Evolutionary conservation across 2,888 invertebrate genomes (phyloP), one percentile per base, ranked within the genome.

Genomic region (Kryphioiulus occultus): DNA sequence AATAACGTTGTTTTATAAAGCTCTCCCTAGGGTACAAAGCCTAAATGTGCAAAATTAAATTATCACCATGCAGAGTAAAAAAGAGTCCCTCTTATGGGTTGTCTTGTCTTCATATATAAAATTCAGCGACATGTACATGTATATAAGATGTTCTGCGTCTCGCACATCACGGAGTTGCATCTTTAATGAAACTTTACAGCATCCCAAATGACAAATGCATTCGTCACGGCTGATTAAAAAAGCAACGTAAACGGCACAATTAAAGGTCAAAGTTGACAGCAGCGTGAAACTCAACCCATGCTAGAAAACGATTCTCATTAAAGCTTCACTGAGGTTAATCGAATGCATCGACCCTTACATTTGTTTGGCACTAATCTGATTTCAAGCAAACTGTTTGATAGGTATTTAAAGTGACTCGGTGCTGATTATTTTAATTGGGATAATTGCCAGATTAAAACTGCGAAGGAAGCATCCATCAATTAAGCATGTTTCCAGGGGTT

Each of bases 1-100:
- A 68, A 26, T 26, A 68, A 26, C 68, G 1, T 68, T 68, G 68
- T 68, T 68, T 68, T 26, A 68, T 68, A 68, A 68, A 68, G 26
- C 26, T 68, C 68, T 68, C 68, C 68, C 68, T 26, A 10, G 68
- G 68, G 68, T 12, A 68, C 26, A 26, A 68, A 26, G 26, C 10
- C 68, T 26, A 12, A 68, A 59, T 59, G 53, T n/a, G n/a, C n/a
- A n/a, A 59, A 68, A 68, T 68, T 68, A 26, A 68, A 68, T 68
- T 68, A 12, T 26, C 26, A 12, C 22, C 10, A n/a, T n/a, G n/a
- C n/a, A n/a, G n/a, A 10, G 68, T 26, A 10, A 68, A 68, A 68
- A 68, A 68, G 26, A 26, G n/a, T 10, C 26, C 68, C 10, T 22
- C 22, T 22, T 59, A 10, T 4, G 22, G n/a, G 22, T 22, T 22